Base-by-base conservation (phyloP, 2,113 vertebrate species). In the Nematolebias whitei region DNA sequence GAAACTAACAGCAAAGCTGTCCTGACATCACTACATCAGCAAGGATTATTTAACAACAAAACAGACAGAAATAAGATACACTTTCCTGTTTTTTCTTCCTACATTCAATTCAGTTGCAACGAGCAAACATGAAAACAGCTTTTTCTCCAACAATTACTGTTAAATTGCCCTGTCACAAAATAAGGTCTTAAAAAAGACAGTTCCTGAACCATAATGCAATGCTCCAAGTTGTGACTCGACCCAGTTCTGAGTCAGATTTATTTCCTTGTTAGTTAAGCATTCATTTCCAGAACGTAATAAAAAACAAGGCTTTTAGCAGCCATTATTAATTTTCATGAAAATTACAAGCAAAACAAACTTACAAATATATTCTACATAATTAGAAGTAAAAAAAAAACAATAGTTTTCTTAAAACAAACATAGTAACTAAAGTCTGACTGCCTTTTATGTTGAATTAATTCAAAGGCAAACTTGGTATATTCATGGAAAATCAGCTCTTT, bases 141-240 rank as follows among this genome's bases (percentile, higher is more conserved):
- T 79, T 53, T 67, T 24, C 2, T 13, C 68, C 63, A 35, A 55
- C 39, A 5, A 64, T 63, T 63, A 76, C 80, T 74, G 67, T 5
- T 3, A 63, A 80, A 84, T 78, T 49, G 64, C 47, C 23, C 43
- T n/a, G 20, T 24, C 12, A 63, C n/a, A 40, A 80, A 75, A 79
- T 55, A 56, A 57, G 39, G 50, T 49, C 43, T 61, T 63, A 38
- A 62, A 59, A 43, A 62, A 59, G 39, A 57, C 39, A 70, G 49
- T 52, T 47, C 22, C 35, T 44, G n/a, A 67, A 64, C 58, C 18
- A 69, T 76, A 75, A 19, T 49, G n/a, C 80, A 39, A 72, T 53
- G 51, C 50, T 22, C 29, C 32, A 52, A 41, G 52, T 55, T 35
- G 45, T 38, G 22, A 26, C 23, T 54, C 20, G 8, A 39, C 64